Conservation (phyloP, 2,113 vertebrate genomes). For the Sterrhoptilus dennistouni region DNA sequence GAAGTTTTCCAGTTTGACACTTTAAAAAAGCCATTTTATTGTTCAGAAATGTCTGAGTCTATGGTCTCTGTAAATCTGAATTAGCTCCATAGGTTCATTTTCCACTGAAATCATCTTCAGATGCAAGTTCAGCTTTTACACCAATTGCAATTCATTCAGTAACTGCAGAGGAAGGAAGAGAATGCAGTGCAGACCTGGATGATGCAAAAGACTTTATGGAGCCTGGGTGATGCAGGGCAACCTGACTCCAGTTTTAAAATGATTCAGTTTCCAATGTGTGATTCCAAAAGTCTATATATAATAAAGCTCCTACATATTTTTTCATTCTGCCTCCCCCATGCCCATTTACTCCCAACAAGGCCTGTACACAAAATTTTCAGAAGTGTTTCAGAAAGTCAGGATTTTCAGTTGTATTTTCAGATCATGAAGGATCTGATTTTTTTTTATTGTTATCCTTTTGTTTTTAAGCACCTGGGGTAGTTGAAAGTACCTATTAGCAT, state of each 20-base stretch:
- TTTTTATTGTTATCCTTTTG: neutral
- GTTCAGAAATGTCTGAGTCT: neutral
- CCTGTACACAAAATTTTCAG: neutral
- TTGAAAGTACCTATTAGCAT: neutral
- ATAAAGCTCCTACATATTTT: neutral
- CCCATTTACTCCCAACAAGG: neutral
- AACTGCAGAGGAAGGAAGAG: neutral
- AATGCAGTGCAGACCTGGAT: neutral
- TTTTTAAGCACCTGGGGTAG: neutral
- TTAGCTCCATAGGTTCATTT: neutral
- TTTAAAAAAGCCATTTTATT: neutral
- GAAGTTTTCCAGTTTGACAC: neutral
- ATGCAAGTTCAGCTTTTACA: neutral
- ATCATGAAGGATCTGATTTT: neutral
- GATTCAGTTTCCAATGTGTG: neutral
- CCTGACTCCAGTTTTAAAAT: neutral
- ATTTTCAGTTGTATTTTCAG: neutral
- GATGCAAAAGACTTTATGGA: neutral
- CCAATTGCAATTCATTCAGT: neutral
- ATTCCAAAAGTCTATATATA: neutral
- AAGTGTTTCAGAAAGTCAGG: neutral
- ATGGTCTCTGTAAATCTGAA: neutral
- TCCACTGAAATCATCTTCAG: neutral
- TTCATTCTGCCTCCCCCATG: neutral
- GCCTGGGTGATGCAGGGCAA: neutral